Conservation (phyloP, 2,113 vertebrate genomes). For the Ia io region DNA sequence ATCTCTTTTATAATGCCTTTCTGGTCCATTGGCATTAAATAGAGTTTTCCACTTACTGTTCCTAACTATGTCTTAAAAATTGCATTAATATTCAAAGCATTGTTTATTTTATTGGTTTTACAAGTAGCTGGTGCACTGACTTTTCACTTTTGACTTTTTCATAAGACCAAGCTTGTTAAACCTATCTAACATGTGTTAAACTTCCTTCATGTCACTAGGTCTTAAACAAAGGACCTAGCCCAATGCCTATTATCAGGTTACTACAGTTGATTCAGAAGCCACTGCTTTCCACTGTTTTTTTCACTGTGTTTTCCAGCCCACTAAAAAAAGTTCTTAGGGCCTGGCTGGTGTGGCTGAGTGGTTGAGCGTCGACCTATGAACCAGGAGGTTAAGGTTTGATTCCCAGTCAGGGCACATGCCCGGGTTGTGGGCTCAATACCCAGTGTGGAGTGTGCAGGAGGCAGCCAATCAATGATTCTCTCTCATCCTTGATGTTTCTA, state of each 20-base stretch:
- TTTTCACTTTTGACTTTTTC: neutral
- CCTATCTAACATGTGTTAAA: neutral
- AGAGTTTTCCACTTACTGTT: neutral
- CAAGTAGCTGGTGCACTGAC: neutral
- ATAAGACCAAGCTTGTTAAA: neutral
- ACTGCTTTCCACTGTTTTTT: neutral
- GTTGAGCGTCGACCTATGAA: no score
- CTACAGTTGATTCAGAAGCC: neutral
- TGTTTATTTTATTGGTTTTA: constrained; percentile 1
- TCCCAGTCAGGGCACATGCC: no score
- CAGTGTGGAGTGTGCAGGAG: no score
- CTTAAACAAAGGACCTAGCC: neutral
- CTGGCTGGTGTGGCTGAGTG: no score
- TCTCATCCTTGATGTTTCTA: no score
- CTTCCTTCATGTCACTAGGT: neutral
- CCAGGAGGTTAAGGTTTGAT: no score
- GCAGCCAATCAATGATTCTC: no score
- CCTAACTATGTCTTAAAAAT: neutral
- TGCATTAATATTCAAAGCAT: neutral
- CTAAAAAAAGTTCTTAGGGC: no score
- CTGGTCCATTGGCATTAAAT: neutral
- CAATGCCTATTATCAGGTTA: neutral
- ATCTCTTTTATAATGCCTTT: neutral
- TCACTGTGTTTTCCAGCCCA: neutral
- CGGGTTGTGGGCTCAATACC: no score